Evolutionary conservation across 2,113 vertebrate genomes (phyloP).

Genomic region (Lepisosteus oculatus): DNA sequence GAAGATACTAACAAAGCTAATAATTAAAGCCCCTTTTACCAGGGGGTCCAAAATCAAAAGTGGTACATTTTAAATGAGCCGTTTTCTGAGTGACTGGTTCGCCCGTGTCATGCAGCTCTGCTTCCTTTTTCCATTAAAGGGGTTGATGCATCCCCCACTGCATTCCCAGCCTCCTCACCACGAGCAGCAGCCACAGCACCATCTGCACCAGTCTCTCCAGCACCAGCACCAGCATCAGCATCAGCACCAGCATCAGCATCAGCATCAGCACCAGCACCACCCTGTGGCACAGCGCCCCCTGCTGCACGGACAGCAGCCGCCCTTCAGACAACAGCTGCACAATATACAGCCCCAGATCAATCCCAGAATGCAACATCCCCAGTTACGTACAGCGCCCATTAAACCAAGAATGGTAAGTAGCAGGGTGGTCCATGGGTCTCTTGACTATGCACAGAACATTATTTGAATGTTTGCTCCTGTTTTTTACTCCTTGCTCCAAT

Average conservation of each 20-base stretch:
- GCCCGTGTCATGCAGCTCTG: no score
- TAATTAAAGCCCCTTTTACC: no score
- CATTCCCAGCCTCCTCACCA: conserved; percentile 70
- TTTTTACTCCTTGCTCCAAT: no score
- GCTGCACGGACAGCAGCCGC: conserved; percentile 78
- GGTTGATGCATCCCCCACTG: conserved; percentile 77
- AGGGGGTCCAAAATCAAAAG: no score
- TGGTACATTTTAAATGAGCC: no score
- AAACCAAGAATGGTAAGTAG: conserved; percentile 81
- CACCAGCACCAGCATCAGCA: conserved; percentile 71
- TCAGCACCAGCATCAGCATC: conserved; percentile 40
- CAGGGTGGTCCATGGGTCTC: neutral
- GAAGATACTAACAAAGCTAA: no score
- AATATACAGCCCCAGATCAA: conserved; percentile 59
- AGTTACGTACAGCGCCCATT: conserved; percentile 60
- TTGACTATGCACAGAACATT: no score
- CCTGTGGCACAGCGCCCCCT: conserved; percentile 61
- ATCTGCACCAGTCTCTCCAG: conserved; percentile 66
- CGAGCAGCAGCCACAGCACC: conserved; percentile 53
- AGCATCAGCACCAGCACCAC: conserved; percentile 53
- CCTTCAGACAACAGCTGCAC: conserved; percentile 80
- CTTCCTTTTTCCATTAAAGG: conserved; percentile 48
- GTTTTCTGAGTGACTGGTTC: no score
- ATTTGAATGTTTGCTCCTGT: no score
- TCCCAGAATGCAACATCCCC: conserved; percentile 73